Conservation (phyloP, 2,797 vertebrate species). For the Psittacula derbiana region DNA sequence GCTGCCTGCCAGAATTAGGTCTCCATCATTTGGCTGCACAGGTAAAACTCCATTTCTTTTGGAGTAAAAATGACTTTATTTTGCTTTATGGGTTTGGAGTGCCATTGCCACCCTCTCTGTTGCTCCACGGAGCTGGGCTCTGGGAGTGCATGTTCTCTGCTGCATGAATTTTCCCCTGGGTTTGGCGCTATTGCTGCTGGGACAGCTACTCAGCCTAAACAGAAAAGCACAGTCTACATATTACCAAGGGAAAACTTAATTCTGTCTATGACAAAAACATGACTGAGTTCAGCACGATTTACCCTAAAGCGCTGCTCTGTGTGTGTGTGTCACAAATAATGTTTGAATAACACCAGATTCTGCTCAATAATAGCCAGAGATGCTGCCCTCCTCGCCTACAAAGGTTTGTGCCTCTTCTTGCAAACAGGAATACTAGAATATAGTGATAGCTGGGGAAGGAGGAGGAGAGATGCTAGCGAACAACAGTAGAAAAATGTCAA, state of each 20-base stretch:
- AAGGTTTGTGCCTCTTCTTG: background rate
- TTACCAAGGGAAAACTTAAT: constrained; percentile 26
- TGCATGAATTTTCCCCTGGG: constrained; percentile 11
- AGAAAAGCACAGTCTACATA: background rate
- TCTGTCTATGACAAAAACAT: background rate
- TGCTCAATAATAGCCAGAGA: background rate
- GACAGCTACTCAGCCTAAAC: background rate
- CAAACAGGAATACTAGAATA: background rate
- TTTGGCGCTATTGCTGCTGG: background rate
- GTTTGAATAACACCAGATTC: background rate
- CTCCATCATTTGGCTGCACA: background rate
- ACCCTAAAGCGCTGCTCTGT: background rate
- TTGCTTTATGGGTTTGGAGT: background rate
- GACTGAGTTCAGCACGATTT: background rate
- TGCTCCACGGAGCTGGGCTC: background rate
- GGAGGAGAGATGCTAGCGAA: background rate
- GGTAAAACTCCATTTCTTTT: background rate
- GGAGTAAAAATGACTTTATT: background rate
- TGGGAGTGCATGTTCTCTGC: background rate
- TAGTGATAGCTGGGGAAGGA: background rate
- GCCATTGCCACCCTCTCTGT: background rate
- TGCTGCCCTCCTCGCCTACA: rapidly evolving
- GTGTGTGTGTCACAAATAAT: background rate
- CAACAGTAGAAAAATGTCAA: background rate
- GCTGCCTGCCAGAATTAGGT: background rate